Evolutionary conservation across 2,797 vertebrate species (phyloP), one percentile per base, ranked within the genome.

Genomic region (Mionectes olivaceus): DNA sequence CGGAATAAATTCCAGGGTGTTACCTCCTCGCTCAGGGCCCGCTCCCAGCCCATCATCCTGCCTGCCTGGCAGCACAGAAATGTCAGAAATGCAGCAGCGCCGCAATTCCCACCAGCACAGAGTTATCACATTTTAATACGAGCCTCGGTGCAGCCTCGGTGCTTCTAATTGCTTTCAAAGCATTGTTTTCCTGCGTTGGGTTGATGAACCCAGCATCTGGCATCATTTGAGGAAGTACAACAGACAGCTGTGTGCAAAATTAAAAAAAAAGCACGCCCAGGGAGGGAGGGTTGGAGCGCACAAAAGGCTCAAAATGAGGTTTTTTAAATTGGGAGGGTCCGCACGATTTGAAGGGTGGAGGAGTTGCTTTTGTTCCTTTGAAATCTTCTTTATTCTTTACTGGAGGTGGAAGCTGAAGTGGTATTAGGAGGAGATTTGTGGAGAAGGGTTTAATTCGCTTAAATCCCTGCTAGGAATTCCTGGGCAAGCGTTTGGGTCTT

Each of bases 161-260:
- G 94, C 96, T 93, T 96, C 94, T 97, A 97, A 98, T 98, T 97
- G 97, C 98, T 98, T 98, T 96, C 95, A 95, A 71, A 83, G 92
- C 98, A 96, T 98, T 98, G 98, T 98, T 97, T 97, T 90, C 91
- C 70, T 96, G 97, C 94, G 55, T 97, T 97, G 94, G 96, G 97
- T 95, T 97, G 93, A 96, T 97, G 97, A 98, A 97, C 97, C 91
- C 96, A 93, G 96, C 98, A 98, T 97, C 98, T 98, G 98, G 98
- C 97, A 50, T 97, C 96, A 93, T 97, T 97, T 96, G 98, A 90
- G 96, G 96, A 95, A 97, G 95, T 96, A 96, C 97, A 84, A 73
- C 92, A 96, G 97, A 97, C 98, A 98, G 97, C 98, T 98, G 98
- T 98, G 97, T 93, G 87, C 93, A 74, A 97, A 97, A 97, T 96